Base-by-base conservation (phyloP, 2,113 vertebrate genomes). In the Thalassarche chlororhynchos region DNA sequence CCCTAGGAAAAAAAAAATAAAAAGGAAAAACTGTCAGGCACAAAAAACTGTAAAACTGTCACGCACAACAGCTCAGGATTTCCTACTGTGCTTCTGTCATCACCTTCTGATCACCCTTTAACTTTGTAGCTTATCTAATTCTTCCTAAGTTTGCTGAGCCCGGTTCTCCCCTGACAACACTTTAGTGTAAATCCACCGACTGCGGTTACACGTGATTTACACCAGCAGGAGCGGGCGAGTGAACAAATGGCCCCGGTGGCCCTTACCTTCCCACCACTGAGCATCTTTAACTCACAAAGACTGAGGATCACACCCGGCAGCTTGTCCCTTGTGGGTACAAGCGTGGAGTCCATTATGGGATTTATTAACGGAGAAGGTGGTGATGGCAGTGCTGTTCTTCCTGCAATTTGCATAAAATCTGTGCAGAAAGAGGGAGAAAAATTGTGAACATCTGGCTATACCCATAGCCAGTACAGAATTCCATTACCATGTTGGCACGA, bases 361-460 rank as follows among this genome's bases (percentile, higher is more conserved):
- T 93, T 93, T 95, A 96, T 95, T 96, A 96, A 76, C 18, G 0
- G 75, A 84, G 82, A 83, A 88, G 82, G 90, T 91, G 70, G 69
- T 60, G 83, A 84, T 84, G 92, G 79, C 69, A 87, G 44, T 25
- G 32, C 69, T 74, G 51, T 65, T 94, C 54, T 88, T 92, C 58
- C 87, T 88, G 47, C 42, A 83, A 96, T 97, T 95, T 94, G 69
- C 95, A 96, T 96, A 93, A 97, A 96, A 94, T 93, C 94, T 96
- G 86, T 84, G 76, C 78, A 87, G 93, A 91, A 92, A 71, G 85
- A 93, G 38, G 61, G 34, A 97, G 57, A 62, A 90, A 89, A 96
- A 97, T 86, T 86, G 86, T 94, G 93, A 97, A 97, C 97, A 98
- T 97, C 97, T 97, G 97, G 93, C 74, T 83, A 25, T 78, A 84